Percentiles rank a stretch among this genome's conserved stretches.
Conservation (phyloP, 2,113 vertebrate species). For the Cinclus cinclus region DNA sequence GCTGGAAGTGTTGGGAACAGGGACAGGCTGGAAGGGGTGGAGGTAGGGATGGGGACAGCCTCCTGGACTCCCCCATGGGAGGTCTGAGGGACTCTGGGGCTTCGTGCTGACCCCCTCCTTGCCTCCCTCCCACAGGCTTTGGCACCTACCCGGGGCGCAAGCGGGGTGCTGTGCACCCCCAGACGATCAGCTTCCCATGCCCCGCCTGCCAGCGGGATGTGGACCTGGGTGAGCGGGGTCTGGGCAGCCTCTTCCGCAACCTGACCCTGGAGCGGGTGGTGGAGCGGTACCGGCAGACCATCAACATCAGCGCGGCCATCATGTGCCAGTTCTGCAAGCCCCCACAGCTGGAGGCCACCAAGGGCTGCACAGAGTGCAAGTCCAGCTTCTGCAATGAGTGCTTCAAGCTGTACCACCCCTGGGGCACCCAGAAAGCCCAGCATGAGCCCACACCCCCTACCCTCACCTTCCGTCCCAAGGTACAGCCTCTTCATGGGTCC, state of each 20-base stretch:
- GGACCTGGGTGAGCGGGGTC: constrained; percentile 89
- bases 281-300: constrained; percentile 84
- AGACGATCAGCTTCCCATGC: constrained; percentile 88
- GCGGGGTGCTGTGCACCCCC: constrained; percentile 77
- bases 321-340: constrained; percentile 95
- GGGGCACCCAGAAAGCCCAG: constrained; percentile 95
- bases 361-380: constrained; percentile 94
- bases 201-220: constrained; percentile 89
- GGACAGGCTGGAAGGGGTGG: neutral
- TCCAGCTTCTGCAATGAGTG: constrained; percentile 97
- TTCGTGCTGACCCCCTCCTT: fast-evolving
- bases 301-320: constrained; percentile 81
- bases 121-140: constrained; percentile 71
- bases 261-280: constrained; percentile 94
- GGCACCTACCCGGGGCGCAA: constrained; percentile 92
- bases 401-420: constrained; percentile 97
- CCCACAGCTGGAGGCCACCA: constrained; percentile 90
- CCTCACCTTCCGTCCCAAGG: constrained; percentile 94
- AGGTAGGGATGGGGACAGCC: neutral
- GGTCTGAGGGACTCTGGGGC: neutral
- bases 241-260: constrained; percentile 91
- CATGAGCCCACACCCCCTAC: constrained; percentile 93
- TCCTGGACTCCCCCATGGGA: fast-evolving
- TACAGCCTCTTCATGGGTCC: neutral
- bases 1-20: too few relatives aligned